Conservation (phyloP, 2,113 vertebrate genomes). For the Notothenia rossii region DNA sequence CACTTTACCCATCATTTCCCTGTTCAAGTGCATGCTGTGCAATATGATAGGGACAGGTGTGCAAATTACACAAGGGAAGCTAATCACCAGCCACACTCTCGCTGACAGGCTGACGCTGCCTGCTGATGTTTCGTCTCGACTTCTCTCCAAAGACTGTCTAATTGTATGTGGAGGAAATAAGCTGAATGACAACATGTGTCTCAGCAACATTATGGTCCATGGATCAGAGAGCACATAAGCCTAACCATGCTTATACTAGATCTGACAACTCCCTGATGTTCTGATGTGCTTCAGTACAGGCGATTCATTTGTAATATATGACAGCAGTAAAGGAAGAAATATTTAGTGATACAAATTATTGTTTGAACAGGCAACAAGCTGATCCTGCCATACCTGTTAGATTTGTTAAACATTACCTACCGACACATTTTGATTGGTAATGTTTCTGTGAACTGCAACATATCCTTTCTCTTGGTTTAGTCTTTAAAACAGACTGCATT, state of each 20-base stretch:
- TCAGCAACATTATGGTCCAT: conserved; percentile 16
- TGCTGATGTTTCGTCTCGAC: conserved; percentile 17
- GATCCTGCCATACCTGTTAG: neutral
- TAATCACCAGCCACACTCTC: conserved; percentile 51
- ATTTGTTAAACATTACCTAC: neutral
- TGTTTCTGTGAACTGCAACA: neutral
- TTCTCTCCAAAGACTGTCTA: conserved; percentile 33
- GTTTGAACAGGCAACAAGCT: neutral
- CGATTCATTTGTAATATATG: conserved; percentile 10
- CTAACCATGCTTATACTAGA: conserved; percentile 7
- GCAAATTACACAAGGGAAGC: conserved; percentile 19
- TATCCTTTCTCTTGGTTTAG: neutral
- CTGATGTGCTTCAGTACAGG: neutral
- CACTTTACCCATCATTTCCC: conserved; percentile 9
- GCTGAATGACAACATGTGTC: conserved; percentile 44
- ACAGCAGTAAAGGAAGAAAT: neutral
- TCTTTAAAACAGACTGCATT: neutral
- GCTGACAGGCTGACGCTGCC: conserved; percentile 33
- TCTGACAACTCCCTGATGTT: conserved; percentile 9
- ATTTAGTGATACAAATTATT: neutral
- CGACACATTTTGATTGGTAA: neutral
- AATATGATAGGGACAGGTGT: conserved; percentile 47
- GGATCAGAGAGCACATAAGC: conserved; percentile 18
- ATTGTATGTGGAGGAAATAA: conserved; percentile 35
- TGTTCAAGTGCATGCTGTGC: conserved; percentile 23